Evolutionary conservation across 2,888 invertebrate genomes (phyloP).

Genomic region (Leptopterna dolabrata): DNA sequence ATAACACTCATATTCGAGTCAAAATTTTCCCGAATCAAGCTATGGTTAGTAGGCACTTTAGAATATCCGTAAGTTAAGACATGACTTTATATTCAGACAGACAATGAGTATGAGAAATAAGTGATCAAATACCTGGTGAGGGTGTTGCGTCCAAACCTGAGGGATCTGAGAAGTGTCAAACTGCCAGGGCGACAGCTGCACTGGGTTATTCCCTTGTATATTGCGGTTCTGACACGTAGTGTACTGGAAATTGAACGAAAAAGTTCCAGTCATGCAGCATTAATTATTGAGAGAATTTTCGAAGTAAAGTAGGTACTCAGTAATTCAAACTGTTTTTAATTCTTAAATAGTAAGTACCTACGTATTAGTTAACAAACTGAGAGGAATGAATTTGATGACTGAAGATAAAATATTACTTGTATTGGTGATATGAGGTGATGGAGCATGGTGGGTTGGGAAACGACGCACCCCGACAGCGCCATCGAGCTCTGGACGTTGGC

Average conservation of each 20-base stretch:
- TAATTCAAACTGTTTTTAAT: not conserved
- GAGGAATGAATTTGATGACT: no score
- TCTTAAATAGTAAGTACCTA: no score
- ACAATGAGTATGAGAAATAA: not conserved
- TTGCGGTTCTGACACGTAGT: slow-evolving; percentile 63
- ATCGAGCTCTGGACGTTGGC: slow-evolving; percentile 44
- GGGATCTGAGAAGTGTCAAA: slow-evolving; percentile 75
- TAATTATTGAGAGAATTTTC: no score
- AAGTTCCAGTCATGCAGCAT: not conserved
- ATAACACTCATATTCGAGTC: no score
- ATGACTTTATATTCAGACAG: no score
- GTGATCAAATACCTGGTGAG: slow-evolving; percentile 70
- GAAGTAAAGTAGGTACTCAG: no score
- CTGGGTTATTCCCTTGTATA: slow-evolving; percentile 65
- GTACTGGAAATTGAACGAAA: slow-evolving; percentile 65
- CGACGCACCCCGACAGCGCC: slow-evolving; percentile 67
- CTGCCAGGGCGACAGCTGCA: slow-evolving; percentile 87
- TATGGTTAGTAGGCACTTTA: no score
- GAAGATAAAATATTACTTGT: no score
- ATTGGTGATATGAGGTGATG: slow-evolving; percentile 81
- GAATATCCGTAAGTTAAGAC: no score
- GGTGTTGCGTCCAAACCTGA: slow-evolving; percentile 80
- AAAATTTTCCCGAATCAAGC: no score
- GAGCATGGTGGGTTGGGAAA: slow-evolving; percentile 68
- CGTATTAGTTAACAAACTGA: no score